phyloP scores from a whole-genome alignment of 2,888 invertebrate genomes.

The Strigamia transsilvanica region DNA sequence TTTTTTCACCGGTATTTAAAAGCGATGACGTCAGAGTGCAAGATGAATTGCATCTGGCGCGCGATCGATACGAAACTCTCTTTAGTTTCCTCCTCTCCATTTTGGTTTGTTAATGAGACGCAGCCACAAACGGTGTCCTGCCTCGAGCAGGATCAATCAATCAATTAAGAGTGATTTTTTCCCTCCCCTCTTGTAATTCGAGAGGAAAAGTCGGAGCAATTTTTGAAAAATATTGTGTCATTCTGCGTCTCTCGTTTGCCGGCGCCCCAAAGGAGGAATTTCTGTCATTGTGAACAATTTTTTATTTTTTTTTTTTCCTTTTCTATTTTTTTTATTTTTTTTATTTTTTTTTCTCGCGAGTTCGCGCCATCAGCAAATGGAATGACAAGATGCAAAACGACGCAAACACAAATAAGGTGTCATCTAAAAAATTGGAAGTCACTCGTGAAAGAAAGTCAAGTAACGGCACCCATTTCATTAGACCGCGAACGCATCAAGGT shows the following conservation, averaged over 20 bases:
- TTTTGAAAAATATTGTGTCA: neutral
- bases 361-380: constrained; percentile 25
- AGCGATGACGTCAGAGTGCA: constrained; percentile 1
- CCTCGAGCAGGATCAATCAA: constrained; percentile 38
- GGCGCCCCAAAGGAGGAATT: constrained; percentile 17
- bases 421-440: constrained; percentile 43
- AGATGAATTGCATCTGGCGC: constrained; percentile 34
- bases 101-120: constrained; percentile 40
- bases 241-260: constrained; percentile 6
- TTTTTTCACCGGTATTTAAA: constrained; percentile 32
- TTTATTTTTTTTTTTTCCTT: neutral
- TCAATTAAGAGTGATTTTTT: constrained; percentile 13
- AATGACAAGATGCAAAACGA: constrained; percentile 29
- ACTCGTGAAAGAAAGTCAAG: neutral
- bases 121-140: constrained; percentile 23
- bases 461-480: constrained; percentile 27
- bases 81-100: constrained; percentile 29
- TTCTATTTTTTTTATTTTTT: neutral
- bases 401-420: constrained; percentile 35
- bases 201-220: neutral
- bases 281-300: constrained; percentile 13
- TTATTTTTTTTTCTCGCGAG: neutral
- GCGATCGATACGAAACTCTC: constrained; percentile 34
- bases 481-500: constrained; percentile 21
- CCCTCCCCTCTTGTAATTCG: neutral